Conservation (phyloP, 2,797 vertebrate species). For the Scolopax bukidnonensis region DNA sequence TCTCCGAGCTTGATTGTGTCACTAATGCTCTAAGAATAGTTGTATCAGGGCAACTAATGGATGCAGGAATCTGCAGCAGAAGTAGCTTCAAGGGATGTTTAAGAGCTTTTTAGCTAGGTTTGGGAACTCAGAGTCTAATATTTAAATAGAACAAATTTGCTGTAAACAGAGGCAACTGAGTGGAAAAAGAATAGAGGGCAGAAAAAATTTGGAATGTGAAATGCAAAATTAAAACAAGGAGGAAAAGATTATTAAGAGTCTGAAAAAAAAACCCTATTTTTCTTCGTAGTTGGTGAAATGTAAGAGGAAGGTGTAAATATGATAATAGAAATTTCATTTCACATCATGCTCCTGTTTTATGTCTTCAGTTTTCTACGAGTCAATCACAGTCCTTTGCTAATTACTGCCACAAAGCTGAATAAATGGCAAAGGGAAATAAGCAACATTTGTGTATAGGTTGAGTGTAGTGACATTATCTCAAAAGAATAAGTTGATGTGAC, state of each 20-base stretch:
- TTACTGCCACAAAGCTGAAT: constrained; percentile 28
- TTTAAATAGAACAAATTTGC: neutral
- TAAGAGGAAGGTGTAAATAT: neutral
- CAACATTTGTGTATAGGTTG: constrained; percentile 9
- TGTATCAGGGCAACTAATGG: neutral
- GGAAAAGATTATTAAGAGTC: neutral
- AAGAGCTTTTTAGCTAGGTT: constrained; percentile 18
- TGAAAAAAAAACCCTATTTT: neutral
- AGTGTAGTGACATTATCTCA: constrained; percentile 46
- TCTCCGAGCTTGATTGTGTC: neutral
- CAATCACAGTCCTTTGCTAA: constrained; percentile 30
- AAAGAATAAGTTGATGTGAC: constrained; percentile 56
- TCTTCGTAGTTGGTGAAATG: neutral
- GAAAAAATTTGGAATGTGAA: neutral
- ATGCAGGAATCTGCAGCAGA: neutral
- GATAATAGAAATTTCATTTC: neutral
- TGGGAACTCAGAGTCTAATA: neutral
- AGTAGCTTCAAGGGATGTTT: neutral
- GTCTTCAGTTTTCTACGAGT: neutral
- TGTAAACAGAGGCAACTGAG: neutral
- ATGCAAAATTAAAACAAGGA: neutral
- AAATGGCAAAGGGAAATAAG: constrained; percentile 40
- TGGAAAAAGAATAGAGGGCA: neutral
- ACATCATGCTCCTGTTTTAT: neutral
- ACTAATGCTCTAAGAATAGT: neutral